Base-by-base conservation (phyloP, 1,140 invertebrate species). In the Grapholita molesta region DNA sequence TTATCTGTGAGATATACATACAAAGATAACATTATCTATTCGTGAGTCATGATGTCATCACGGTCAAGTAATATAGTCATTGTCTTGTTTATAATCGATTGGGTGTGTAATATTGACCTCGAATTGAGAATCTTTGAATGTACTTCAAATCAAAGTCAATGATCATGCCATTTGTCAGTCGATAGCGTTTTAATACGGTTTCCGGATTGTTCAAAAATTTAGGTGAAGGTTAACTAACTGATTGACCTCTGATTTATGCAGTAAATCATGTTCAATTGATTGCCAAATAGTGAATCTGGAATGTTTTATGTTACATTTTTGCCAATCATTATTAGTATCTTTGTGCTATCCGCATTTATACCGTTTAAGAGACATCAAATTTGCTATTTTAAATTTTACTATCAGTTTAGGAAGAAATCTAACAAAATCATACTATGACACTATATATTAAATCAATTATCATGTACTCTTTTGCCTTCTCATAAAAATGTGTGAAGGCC, bases 61-160 rank as follows among this genome's bases (percentile, higher is more conserved):
- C 21, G 42, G 42, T 21, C 42, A 48, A 2, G 42, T 48, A 48
- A 48, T 48, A 8, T 28, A 61, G 55, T 28, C 55, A 30, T 61
- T 61, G 55, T 30, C 30, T 32, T 28, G 24, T 66, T 42, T 66
- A 33, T 66, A 66, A 66, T 66, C 25, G 55, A 61, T 61, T 61
- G 24, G 55, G 25, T 61, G 55, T 28, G 55, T 61, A 61, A 61
- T 30, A 30, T 61, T 61, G 55, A 61, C 25, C 55, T 61, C 55
- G 55, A 61, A 30, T 61, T 5, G 3, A 15, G 12, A 61, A 30
- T 61, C 24, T 15, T 25, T 30, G 25, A n/a, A 25, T 25, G 42
- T 48, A 61, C 25, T 28, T 32, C 0, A 28, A 61, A 61, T 61
- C 55, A 61, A 61, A 61, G 55, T 61, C 55, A 61, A 28, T 28